Evolutionary conservation across 1,140 invertebrate genomes (phyloP).

Genomic region (Marisa cornuarietis): DNA sequence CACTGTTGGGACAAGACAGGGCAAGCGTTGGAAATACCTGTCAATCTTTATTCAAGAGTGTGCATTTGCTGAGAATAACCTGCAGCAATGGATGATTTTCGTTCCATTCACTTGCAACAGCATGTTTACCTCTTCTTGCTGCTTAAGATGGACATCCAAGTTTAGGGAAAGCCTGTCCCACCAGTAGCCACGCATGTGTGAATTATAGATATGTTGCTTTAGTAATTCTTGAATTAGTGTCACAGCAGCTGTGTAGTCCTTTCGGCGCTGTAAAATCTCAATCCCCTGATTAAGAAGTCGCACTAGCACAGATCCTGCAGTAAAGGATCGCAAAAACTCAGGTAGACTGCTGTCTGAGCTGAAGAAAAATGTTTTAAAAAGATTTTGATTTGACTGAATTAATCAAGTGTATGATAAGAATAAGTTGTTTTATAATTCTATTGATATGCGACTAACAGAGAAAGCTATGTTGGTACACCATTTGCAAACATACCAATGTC

Average conservation of each 20-base stretch:
- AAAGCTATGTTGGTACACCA: background rate
- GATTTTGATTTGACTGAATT: background rate
- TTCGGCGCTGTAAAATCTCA: constrained; percentile 67
- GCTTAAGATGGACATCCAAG: constrained; percentile 69
- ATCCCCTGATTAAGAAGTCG: constrained; percentile 66
- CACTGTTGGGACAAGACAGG: no score
- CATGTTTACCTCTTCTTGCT: constrained; percentile 56
- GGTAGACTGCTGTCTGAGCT: constrained; percentile 63
- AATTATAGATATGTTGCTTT: constrained; percentile 63
- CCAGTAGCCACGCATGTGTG: constrained; percentile 68
- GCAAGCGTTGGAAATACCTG: no score
- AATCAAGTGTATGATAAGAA: no score
- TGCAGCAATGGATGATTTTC: background rate
- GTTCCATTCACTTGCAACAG: no score
- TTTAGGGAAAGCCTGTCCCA: constrained; percentile 70
- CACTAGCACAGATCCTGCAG: constrained; percentile 65
- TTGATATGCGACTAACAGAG: no score
- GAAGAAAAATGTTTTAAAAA: constrained; percentile 18
- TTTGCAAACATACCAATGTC: background rate
- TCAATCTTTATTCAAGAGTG: no score
- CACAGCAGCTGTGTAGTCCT: constrained; percentile 67
- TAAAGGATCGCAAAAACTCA: constrained; percentile 66
- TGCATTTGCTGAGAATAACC: background rate
- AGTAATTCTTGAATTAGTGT: constrained; percentile 65
- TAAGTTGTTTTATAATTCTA: no score